phyloP scores from a whole-genome alignment of 2,797 vertebrate species.

The Ataeniobius toweri region DNA sequence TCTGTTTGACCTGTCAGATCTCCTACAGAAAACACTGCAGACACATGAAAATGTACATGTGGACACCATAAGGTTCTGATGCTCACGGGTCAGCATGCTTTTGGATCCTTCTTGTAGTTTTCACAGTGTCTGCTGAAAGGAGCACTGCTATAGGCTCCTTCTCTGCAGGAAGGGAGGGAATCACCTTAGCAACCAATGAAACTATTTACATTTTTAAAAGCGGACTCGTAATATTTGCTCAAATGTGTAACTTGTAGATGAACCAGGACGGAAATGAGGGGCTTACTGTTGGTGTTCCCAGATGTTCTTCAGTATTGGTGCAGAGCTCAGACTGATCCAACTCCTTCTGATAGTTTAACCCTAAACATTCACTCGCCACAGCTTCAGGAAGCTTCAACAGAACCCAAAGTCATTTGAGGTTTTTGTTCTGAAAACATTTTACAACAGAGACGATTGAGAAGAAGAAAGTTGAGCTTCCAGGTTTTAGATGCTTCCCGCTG shows the following conservation, averaged over 20 bases:
- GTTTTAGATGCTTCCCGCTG: constrained; percentile 12
- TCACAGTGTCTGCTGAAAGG: too few species aligned
- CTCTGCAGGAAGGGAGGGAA: background rate
- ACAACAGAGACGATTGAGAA: background rate
- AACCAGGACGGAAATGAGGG: background rate
- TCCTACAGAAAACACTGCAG: background rate
- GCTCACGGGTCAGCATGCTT: too few species aligned
- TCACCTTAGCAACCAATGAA: background rate
- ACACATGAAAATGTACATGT: too few species aligned
- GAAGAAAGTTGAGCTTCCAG: background rate
- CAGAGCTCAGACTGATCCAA: constrained; percentile 6
- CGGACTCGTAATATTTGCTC: too few species aligned
- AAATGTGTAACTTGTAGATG: background rate
- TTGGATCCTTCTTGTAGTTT: too few species aligned
- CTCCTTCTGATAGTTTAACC: too few species aligned
- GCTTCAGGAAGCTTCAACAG: background rate
- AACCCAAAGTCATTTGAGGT: background rate
- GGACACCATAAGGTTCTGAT: too few species aligned
- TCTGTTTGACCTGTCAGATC: background rate
- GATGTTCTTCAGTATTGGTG: background rate
- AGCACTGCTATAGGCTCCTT: too few species aligned
- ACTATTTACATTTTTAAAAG: too few species aligned
- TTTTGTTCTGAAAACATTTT: background rate
- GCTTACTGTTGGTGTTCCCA: background rate
- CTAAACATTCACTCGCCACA: too few species aligned